Base-by-base conservation (phyloP, 2,888 invertebrate species). In the Trisateles emortualis region DNA sequence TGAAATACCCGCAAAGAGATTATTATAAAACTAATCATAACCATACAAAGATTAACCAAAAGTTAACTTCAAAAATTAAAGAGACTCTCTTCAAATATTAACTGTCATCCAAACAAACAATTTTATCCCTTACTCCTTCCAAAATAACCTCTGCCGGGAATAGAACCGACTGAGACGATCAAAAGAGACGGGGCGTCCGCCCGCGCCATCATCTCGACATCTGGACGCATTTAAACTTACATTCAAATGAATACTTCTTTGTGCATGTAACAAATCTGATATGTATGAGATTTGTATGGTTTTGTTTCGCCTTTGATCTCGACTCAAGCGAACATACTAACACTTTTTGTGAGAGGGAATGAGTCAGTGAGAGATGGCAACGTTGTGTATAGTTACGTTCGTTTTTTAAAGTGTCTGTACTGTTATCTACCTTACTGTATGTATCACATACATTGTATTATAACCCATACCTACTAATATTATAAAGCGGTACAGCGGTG, bases 81-180 rank as follows among this genome's bases (percentile, higher is more conserved):
- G 24, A 44, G 3, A 45, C 64, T 47, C 47, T 35, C 42, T 47
- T 50, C 14, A 53, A 24, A 19, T 58, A 61, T 61, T 52, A 54
- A 42, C 35, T 58, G 48, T 60, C 51, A 44, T 43, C 29, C 42
- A 68, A 56, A 66, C 47, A 59, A 62, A 66, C 52, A 55, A 22
- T 11, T 44, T 52, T 65, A 47, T 39, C 53, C 19, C 40, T 48
- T 44, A 41, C 32, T 29, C n/a, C 16, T 38, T 30, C 30, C 0
- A 41, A 52, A 52, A 46, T 52, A 47, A 36, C 52, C 16, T 30
- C 46, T 24, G 11, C 32, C 17, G 36, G 29, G 42, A 46, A 47
- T 42, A 45, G 52, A 52, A 42, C 9, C 8, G 13, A n/a, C n/a
- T n/a, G n/a, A n/a, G n/a, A 24, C 39, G 47, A 42, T 52, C 47